A percentile compares a stretch with the other conserved stretches of the same genome.
Conservation (phyloP, 2,888 invertebrate species). For the Leuctra nigra region DNA sequence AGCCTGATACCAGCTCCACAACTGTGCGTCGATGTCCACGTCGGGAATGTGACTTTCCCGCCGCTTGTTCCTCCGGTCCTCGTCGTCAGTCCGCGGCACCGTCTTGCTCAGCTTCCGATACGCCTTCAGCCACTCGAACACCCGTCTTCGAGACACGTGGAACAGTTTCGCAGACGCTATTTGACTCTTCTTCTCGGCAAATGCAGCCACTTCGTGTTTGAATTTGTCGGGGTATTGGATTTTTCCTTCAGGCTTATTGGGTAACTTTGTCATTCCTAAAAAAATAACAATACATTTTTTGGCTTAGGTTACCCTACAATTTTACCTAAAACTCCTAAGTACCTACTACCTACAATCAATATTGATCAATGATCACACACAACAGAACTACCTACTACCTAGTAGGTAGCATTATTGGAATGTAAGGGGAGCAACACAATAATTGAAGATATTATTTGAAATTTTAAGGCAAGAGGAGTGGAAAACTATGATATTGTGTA, state of each 20-base stretch:
- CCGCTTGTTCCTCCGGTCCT: not conserved
- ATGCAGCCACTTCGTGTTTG: constrained; percentile 33
- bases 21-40: constrained; percentile 29
- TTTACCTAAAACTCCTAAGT: too few species aligned
- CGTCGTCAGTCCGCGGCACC: not conserved
- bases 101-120: not conserved
- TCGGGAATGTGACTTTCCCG: constrained; percentile 22
- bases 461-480: too few species aligned
- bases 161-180: constrained; percentile 32
- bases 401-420: too few species aligned
- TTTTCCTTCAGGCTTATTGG: constrained; percentile 8
- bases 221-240: constrained; percentile 32
- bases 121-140: constrained; percentile 33
- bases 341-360: too few species aligned
- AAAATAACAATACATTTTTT: not conserved
- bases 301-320: too few species aligned
- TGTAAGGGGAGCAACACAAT: too few species aligned
- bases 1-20: constrained; percentile 31
- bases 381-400: too few species aligned
- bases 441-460: too few species aligned
- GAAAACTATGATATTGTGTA: too few species aligned
- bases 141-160: constrained; percentile 33
- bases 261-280: not conserved
- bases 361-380: too few species aligned
- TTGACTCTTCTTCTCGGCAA: constrained; percentile 32